Base-by-base conservation (phyloP, 53 echinoderm and acorn worm genomes). In the Patiria pectinifera region DNA sequence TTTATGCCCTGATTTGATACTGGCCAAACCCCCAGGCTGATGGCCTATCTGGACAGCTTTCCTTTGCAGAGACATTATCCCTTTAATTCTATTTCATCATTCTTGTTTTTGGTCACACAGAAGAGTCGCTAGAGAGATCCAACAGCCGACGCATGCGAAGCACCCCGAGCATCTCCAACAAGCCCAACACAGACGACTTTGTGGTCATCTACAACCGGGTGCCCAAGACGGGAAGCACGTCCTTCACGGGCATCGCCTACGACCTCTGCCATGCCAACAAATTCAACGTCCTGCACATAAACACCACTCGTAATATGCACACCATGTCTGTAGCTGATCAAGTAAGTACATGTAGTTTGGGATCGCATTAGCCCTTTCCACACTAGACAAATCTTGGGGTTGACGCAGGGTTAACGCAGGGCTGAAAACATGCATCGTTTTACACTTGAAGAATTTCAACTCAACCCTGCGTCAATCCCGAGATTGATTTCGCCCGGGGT, bases 161-260 rank as follows among this genome's bases (percentile, higher is more conserved):
- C 53, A 87, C 92, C 48, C 86, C 86, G 4, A 91, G 93, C 35
- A 89, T 91, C n/a, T 70, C 92, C 63, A 90, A 79, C 43, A 77
- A 77, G 48, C 63, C 90, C 81, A 78, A 92, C 66, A 82, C 89
- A 0, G 61, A 89, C 14, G 91, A 95, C 84, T 86, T 94, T 84
- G 93, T 99, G 82, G 93, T 99, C n/a, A 99, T 99, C 89, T 99
- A 99, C 81, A 99, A 99, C 92, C 53, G 99, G 45, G 97, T 99
- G 15, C 99, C 99, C 45, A 99, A 99, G 93, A 99, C 99, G 0
- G 99, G 96, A 6, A 99, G 99, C 70, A 99, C 99, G 23, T 99
- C 99, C 58, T 95, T 99, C 69, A 95, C 96, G n/a, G 96, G 97
- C 1, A 86, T 99, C 2, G 96, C 99, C 2, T 99, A 99, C 61